These are phyloP conservation scores for Chaetophractus vellerosus DNA, from an alignment of 2,797 vertebrate genomes.

Conservation along the genomic window DNA sequence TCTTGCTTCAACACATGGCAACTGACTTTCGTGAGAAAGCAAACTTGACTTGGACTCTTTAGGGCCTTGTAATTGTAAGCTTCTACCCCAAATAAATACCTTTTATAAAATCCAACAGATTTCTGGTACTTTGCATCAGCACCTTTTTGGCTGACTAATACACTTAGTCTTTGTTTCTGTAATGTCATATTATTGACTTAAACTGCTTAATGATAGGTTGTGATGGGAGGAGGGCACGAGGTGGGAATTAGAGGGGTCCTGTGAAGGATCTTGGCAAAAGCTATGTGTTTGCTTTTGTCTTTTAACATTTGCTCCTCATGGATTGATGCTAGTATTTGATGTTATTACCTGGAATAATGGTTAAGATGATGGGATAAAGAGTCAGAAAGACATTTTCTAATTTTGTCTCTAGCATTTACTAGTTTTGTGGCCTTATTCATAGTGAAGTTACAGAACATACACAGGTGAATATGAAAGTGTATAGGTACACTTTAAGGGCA, in stretches of 20 bases:
- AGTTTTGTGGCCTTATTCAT: not conserved
- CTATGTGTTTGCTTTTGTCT: not conserved
- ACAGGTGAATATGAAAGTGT: not conserved
- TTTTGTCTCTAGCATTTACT: not conserved
- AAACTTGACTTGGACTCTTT: no score
- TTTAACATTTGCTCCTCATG: not conserved
- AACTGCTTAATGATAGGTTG: not conserved
- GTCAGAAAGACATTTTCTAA: not conserved
- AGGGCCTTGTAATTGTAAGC: no score
- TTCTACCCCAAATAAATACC: no score
- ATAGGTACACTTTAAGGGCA: not conserved
- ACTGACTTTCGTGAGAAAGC: no score
- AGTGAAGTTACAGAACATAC: not conserved
- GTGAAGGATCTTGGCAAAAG: not conserved
- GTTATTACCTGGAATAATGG: not conserved
- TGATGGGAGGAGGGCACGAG: not conserved
- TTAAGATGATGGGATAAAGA: constrained; percentile 17
- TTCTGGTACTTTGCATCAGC: no score
- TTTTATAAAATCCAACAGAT: no score
- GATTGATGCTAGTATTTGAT: not conserved
- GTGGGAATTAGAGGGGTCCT: not conserved
- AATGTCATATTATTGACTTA: not conserved
- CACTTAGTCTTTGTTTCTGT: not conserved
- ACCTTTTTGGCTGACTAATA: no score
- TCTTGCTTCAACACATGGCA: no score